Base-by-base conservation (phyloP, 2,888 invertebrate species). In the Itoplectis maculator region DNA sequence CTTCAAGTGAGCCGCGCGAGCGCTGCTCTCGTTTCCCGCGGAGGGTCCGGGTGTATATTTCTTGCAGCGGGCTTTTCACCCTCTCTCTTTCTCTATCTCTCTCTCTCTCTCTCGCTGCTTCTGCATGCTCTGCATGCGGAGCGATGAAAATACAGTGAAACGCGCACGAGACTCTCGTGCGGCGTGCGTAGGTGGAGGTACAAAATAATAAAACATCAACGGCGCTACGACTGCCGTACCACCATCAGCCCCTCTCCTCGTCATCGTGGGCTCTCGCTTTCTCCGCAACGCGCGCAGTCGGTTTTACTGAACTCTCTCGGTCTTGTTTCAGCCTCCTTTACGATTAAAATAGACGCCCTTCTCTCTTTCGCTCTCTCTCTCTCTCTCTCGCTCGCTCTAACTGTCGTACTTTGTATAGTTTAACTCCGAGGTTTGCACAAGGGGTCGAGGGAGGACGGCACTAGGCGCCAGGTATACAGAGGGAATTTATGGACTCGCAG, bases 401-500 rank as follows among this genome's bases (percentile, higher is more conserved):
- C 66, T 45, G 56, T 76, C 45, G 56, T 45, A 45, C 56, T 76
- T 76, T 76, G 68, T 76, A 56, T 59, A 42, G 63, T 75, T 45
- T 42, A 66, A 66, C 47, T 18, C 59, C 13, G 73, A 37, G 73
- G 37, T n/a, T 73, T 73, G 45, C 59, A 37, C 47, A 7, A 35
- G 45, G 42, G n/a, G n/a, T n/a, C n/a, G n/a, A n/a, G n/a, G n/a
- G n/a, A n/a, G 72, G 54, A n/a, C 47, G 9, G n/a, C 45, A 20
- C 35, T n/a, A n/a, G 63, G 20, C 9, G 4, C 20, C 23, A 18
- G 13, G 49, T 47, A 63, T 74, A n/a, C n/a, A 45, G 54, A 66
- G 75, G 0, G 37, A 68, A 76, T 76, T 76, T 76, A 66, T 76
- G 75, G 56, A 76, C 66, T 56, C 56, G 40, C 54, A 35, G 65